phyloP scores from a whole-genome alignment of 2,797 vertebrate species.

The Aplochiton taeniatus region DNA sequence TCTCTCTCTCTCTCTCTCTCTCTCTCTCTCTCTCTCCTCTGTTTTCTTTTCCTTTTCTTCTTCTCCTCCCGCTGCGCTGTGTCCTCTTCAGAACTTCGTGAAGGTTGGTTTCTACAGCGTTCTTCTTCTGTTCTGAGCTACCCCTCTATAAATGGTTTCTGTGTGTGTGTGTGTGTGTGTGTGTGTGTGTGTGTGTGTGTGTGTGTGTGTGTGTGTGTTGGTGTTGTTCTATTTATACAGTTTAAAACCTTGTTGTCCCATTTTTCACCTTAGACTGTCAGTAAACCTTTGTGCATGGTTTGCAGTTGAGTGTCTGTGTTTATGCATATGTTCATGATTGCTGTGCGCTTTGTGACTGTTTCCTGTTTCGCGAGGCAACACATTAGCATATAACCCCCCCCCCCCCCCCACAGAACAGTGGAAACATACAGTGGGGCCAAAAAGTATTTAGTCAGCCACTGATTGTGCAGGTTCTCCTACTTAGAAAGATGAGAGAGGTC shows the following conservation, averaged over 20 bases:
- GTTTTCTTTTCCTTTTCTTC: constrained; percentile 77
- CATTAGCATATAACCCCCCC: no score
- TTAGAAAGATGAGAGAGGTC: no score
- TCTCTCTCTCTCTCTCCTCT: constrained; percentile 88
- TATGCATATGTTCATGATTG: no score
- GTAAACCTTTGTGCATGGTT: no score
- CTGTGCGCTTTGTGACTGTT: neutral
- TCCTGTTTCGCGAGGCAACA: no score
- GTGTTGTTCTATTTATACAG: constrained; percentile 6
- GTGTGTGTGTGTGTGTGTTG: constrained; percentile 24
- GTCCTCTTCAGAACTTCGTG: constrained; percentile 94
- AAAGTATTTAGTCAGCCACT: no score
- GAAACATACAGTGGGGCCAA: neutral
- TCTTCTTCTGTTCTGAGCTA: constrained; percentile 13
- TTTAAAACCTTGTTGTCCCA: constrained; percentile 35
- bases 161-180: constrained; percentile 46
- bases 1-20: constrained; percentile 46
- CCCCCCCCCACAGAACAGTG: neutral
- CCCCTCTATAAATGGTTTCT: constrained; percentile 48
- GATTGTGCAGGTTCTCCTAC: no score
- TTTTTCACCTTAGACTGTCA: constrained; percentile 8
- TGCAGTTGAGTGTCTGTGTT: no score
- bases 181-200: constrained; percentile 44
- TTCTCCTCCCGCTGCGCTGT: constrained; percentile 86
- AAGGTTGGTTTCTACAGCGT: constrained; percentile 88